Evolutionary conservation across 2,888 invertebrate genomes (phyloP).

Genomic region (Phlogophora meticulosa): DNA sequence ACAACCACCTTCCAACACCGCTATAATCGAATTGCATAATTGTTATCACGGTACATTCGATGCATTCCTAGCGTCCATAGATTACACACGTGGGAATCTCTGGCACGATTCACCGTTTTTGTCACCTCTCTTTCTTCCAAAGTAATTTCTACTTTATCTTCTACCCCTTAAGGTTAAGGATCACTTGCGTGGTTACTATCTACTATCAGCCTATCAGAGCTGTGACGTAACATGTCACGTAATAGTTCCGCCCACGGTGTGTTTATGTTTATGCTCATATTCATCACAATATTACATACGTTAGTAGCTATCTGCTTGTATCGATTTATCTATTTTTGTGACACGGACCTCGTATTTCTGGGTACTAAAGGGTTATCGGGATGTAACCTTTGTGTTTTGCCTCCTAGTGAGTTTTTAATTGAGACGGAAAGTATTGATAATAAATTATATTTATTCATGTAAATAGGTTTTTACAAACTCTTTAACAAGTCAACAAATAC

Average conservation of each 20-base stretch:
- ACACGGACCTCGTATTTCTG: conserved; percentile 24
- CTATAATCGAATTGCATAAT: conserved; percentile 52
- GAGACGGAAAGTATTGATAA: conserved; percentile 11
- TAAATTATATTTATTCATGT: neutral
- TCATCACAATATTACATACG: conserved; percentile 47
- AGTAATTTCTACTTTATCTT: conserved; percentile 23
- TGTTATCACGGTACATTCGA: conserved; percentile 34
- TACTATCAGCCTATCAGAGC: conserved; percentile 47
- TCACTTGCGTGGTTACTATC: conserved; percentile 21
- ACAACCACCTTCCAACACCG: conserved; percentile 6
- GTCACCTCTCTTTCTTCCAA: conserved; percentile 12
- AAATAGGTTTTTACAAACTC: too few species aligned
- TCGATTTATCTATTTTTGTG: conserved; percentile 46
- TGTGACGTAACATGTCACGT: conserved; percentile 59
- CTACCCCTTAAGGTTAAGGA: conserved; percentile 8
- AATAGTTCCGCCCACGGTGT: conserved; percentile 61
- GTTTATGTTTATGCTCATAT: conserved; percentile 68
- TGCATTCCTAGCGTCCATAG: conserved; percentile 32
- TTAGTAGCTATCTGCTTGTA: conserved; percentile 29
- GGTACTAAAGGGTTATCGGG: conserved; percentile 39
- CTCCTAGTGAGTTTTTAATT: conserved; percentile 14
- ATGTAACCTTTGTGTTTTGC: conserved; percentile 30
- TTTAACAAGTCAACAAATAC: too few species aligned
- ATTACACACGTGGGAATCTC: conserved; percentile 59
- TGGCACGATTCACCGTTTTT: conserved; percentile 57